Evolutionary conservation across 2,797 vertebrate species (phyloP).

Genomic region (Acanthopagrus latus): DNA sequence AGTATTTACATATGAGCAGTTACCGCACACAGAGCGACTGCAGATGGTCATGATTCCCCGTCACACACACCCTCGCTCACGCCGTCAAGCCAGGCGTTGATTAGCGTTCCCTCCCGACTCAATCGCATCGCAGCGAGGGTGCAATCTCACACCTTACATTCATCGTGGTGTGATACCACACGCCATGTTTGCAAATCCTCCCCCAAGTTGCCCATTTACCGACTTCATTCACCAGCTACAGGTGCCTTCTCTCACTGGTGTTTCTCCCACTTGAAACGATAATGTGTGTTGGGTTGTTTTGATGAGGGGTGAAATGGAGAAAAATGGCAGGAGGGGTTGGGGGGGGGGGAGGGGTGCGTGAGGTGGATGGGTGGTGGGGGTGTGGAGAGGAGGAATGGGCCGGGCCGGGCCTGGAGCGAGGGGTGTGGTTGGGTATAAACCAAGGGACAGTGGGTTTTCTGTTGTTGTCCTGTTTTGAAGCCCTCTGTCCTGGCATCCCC

Average conservation of each 20-base stretch:
- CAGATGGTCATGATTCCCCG: slow-evolving; percentile 41
- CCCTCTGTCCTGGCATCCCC: slow-evolving; percentile 69
- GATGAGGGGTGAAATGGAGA: slow-evolving; percentile 37
- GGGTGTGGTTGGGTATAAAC: slow-evolving; percentile 88
- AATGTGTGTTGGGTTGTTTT: slow-evolving; percentile 50
- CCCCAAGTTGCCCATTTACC: slow-evolving; percentile 51
- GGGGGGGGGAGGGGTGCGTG: background rate
- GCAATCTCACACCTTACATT: slow-evolving; percentile 45
- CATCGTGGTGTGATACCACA: slow-evolving; percentile 26
- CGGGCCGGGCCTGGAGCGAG: slow-evolving; percentile 64
- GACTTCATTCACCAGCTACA: slow-evolving; percentile 51
- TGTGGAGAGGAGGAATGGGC: slow-evolving; percentile 54
- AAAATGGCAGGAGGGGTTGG: slow-evolving; percentile 5
- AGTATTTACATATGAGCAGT: slow-evolving; percentile 46
- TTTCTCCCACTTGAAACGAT: slow-evolving; percentile 45
- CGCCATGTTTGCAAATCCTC: slow-evolving; percentile 30
- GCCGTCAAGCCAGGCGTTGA: slow-evolving; percentile 37
- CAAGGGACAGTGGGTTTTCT: slow-evolving; percentile 70
- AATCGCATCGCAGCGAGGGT: slow-evolving; percentile 23
- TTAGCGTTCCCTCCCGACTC: slow-evolving; percentile 45
- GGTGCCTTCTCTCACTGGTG: slow-evolving; percentile 33
- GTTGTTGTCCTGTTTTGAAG: slow-evolving; percentile 73
- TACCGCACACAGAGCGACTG: slow-evolving; percentile 19
- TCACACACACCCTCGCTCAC: background rate
- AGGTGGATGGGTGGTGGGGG: background rate